These are phyloP conservation scores for Ondatra zibethicus DNA, from an alignment of 2,113 vertebrate genomes.

Conservation along the genomic window DNA sequence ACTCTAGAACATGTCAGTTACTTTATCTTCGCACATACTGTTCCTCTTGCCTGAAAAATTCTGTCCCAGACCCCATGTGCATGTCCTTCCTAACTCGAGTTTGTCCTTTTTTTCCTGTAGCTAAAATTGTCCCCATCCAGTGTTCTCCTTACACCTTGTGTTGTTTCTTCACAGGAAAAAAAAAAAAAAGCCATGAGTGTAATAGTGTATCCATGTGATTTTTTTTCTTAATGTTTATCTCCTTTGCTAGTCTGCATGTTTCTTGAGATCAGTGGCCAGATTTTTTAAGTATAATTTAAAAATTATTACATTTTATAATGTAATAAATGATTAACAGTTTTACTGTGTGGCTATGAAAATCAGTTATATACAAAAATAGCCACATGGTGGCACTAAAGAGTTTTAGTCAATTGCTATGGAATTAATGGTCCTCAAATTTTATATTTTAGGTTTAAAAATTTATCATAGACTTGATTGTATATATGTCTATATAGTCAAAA, in stretches of 20 bases:
- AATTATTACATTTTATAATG: too few species aligned
- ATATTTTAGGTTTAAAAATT: constrained; percentile 31
- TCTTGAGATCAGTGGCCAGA: not conserved
- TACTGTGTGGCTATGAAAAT: constrained; percentile 44
- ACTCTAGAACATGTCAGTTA: not conserved
- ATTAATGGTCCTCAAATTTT: constrained; percentile 45
- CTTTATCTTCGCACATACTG: not conserved
- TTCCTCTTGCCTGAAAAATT: constrained; percentile 37
- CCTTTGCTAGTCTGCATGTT: not conserved
- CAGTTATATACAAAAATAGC: constrained; percentile 53
- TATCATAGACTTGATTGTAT: constrained; percentile 33
- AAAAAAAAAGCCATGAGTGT: not conserved
- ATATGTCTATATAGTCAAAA: not conserved
- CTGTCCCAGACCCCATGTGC: not conserved
- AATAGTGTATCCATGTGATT: not conserved
- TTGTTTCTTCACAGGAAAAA: not conserved
- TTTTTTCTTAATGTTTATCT: not conserved
- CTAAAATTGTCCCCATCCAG: not conserved
- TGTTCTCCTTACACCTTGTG: not conserved
- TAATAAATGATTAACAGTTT: constrained; percentile 36
- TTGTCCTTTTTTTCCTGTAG: not conserved
- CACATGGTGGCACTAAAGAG: constrained; percentile 86
- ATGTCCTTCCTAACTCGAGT: constrained; percentile 3
- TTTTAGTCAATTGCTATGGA: constrained; percentile 50
- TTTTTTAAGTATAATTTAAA: not conserved